These are phyloP conservation scores for Pomatostomus ruficeps DNA, from an alignment of 2,113 vertebrate species.

Conservation along the genomic window DNA sequence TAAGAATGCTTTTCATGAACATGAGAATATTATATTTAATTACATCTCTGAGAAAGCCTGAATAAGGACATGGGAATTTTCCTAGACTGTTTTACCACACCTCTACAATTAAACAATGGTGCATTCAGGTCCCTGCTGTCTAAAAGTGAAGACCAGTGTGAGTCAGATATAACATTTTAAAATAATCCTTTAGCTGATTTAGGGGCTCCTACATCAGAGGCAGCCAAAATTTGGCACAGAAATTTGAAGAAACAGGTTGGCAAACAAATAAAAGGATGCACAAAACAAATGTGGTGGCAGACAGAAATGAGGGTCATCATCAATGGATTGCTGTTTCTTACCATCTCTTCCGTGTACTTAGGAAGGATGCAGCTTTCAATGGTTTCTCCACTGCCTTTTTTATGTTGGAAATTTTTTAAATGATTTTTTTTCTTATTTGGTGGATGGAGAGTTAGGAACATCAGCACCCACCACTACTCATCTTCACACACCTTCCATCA, in stretches of 20 bases:
- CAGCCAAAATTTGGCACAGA: not conserved
- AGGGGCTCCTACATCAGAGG: not conserved
- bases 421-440: not conserved
- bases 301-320: not conserved
- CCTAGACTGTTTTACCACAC: not conserved
- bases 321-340: not conserved
- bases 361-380: not conserved
- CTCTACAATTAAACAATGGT: not conserved
- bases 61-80: not conserved
- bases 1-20: slow-evolving; percentile 8
- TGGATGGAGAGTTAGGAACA: not conserved
- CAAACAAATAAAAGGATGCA: not conserved
- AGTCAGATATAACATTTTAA: not conserved
- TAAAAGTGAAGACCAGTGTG: not conserved
- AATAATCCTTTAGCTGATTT: not conserved
- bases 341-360: not conserved
- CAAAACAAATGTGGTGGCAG: not conserved
- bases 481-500: not conserved
- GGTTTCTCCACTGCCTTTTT: not conserved
- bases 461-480: not conserved
- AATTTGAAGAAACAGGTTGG: not conserved
- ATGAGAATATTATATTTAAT: slow-evolving; percentile 20
- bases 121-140: not conserved
- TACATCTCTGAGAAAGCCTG: not conserved
- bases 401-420: not conserved